phyloP scores from a whole-genome alignment of 2,888 invertebrate genomes.

The Ochropleura leucogaster region DNA sequence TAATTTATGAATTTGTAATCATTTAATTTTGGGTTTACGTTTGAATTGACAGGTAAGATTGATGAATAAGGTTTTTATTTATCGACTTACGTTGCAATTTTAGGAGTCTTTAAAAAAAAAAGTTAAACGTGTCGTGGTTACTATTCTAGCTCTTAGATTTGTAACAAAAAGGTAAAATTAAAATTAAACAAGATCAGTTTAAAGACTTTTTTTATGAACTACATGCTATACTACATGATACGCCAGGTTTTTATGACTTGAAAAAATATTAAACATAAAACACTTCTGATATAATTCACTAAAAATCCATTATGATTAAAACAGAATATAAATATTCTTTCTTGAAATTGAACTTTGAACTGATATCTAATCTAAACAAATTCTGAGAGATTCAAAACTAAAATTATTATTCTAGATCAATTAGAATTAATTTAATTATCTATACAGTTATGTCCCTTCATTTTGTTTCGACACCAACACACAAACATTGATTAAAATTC shows the following conservation, averaged over 20 bases:
- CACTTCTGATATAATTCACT: not conserved
- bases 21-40: conserved; percentile 13
- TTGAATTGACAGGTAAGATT: conserved; percentile 23
- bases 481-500: conserved; percentile 22
- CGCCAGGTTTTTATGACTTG: not conserved
- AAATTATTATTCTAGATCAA: not conserved
- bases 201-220: not conserved
- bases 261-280: not conserved
- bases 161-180: not conserved
- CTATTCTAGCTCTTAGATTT: not conserved
- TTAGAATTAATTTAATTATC: conserved; percentile 27
- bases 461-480: conserved; percentile 18
- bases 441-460: conserved; percentile 1
- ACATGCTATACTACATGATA: not conserved
- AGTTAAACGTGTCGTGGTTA: not conserved
- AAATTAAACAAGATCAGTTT: not conserved
- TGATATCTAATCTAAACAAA: not conserved
- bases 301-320: not conserved
- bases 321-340: not conserved
- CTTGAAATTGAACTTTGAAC: not conserved
- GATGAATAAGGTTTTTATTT: conserved; percentile 7
- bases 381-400: not conserved
- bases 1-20: conserved; percentile 24
- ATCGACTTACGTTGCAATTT: not conserved
- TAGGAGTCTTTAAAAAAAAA: not conserved